Percentiles rank a stretch among this genome's conserved stretches.
Evolutionary conservation across 2,113 vertebrate species (phyloP).

Genomic region (Catharus fuscescens): DNA sequence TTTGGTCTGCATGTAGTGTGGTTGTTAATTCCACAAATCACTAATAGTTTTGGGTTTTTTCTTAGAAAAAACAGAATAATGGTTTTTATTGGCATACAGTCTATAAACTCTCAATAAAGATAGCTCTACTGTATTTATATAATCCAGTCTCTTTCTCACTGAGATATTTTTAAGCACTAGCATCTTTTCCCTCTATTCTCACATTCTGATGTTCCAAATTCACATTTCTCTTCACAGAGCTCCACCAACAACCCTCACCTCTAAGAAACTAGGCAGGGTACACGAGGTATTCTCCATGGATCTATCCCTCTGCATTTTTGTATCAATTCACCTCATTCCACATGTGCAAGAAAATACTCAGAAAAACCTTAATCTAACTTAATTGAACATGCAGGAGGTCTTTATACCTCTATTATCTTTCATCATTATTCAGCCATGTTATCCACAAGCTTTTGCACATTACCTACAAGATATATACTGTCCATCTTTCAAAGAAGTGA

Average conservation of each 20-base stretch:
- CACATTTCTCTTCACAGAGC: neutral
- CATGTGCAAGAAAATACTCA: neutral
- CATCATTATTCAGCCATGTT: neutral
- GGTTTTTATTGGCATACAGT: neutral
- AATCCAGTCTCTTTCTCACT: neutral
- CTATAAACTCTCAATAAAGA: neutral
- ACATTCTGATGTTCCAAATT: neutral
- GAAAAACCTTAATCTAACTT: neutral
- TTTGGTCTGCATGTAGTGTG: neutral
- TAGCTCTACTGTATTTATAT: neutral
- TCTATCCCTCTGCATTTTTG: neutral
- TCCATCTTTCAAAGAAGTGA: neutral
- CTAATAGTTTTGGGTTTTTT: neutral
- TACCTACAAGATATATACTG: neutral
- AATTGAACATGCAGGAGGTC: neutral
- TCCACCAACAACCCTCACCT: fast-evolving
- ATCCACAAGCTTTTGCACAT: neutral
- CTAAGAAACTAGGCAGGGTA: neutral
- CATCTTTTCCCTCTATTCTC: neutral
- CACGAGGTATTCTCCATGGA: neutral
- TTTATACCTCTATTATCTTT: neutral
- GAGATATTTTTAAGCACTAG: neutral
- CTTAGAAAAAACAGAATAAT: neutral
- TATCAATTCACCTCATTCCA: neutral
- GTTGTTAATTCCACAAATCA: neutral